Evolutionary conservation across 2,113 vertebrate species (phyloP).

Genomic region (Bubo blakistoni): DNA sequence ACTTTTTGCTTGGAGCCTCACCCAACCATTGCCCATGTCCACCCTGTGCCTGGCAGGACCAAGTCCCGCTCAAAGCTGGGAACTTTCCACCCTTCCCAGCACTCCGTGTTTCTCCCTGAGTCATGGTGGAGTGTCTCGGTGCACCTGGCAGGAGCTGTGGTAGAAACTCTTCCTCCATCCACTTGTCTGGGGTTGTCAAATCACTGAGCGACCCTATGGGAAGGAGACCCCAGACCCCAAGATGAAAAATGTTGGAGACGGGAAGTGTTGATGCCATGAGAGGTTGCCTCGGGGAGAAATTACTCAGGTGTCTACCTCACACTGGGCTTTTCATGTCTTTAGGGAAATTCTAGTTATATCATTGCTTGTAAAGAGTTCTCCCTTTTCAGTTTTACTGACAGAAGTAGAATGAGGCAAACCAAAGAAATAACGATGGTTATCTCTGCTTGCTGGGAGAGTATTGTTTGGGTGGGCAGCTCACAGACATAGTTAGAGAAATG

Average conservation of each 20-base stretch:
- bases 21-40: background rate
- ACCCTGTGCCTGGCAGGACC: background rate
- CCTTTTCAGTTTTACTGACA: background rate
- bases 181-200: background rate
- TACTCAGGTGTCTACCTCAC: background rate
- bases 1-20: background rate
- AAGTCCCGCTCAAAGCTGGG: background rate
- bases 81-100: background rate
- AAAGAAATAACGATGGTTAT: background rate
- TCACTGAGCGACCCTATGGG: background rate
- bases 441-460: background rate
- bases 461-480: background rate
- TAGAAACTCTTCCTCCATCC: background rate
- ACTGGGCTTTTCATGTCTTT: background rate
- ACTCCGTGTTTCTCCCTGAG: background rate
- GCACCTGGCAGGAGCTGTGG: background rate
- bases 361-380: background rate
- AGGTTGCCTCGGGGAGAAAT: background rate
- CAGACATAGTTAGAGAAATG: background rate
- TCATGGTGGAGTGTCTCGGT: background rate
- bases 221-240: background rate
- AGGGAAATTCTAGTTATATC: background rate
- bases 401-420: no score
- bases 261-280: background rate
- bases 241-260: background rate